Evolutionary conservation across 2,797 vertebrate species (phyloP), one percentile per base, ranked within the genome.

Genomic region (Coracias cyanogaster): DNA sequence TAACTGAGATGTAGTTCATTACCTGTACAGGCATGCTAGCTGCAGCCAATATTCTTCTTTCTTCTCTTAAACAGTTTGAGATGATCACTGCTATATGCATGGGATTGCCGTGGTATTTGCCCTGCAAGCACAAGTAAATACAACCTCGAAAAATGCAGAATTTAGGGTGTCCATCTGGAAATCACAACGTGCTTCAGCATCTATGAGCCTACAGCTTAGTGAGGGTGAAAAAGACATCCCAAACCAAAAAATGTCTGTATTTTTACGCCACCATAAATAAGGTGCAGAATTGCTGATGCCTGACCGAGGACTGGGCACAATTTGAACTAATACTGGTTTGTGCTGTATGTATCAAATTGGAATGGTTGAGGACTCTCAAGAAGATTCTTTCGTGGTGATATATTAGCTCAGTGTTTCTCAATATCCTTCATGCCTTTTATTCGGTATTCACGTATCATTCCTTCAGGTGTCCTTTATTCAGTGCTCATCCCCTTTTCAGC

Each of bases 1-100:
- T 71, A 92, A 65, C 58, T 37, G 60, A 91, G 92, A 39, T 37
- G 46, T 51, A 71, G 74, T 82, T 88, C 21, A 52, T 97, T 98
- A 99, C 99, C 99, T 99, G 99, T 91, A 99, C 98, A 83, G 99
- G 99, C 98, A 98, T 98, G 98, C 98, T 99, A 82, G 99, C 98
- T 72, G 98, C 98, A 77, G 99, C 98, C 93, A 99, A 93, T 97
- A 99, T 99, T 55, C 99, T 98, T 62, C 98, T 98, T 97, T 99
- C 99, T 94, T 99, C 99, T 91, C 98, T 98, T 73, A 99, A 98
- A 94, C 99, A 99, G 96, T 98, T 99, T 80, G 99, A 98, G 97
- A 99, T 99, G 16, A 99, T 98, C 46, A 98, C 98, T 72, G 99
- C 99, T 97, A 99, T 98, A 43, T 98, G 98, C 73, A 98, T 98